phyloP scores from a whole-genome alignment of 2,888 invertebrate genomes.

The Syrphus vitripennis region DNA sequence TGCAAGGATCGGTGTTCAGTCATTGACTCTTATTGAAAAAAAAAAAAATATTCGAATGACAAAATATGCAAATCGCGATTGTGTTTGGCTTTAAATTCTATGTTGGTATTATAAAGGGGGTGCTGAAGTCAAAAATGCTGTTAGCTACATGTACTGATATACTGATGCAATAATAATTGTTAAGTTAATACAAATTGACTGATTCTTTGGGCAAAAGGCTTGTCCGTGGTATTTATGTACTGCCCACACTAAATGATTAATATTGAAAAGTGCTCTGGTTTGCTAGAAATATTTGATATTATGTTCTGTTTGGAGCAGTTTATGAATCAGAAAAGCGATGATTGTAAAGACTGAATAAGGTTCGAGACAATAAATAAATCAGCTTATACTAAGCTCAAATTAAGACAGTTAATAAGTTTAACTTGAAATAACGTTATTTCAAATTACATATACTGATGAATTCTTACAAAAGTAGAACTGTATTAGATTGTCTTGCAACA shows the following conservation, averaged over 20 bases:
- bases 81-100: neutral
- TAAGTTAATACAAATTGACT: slow-evolving; percentile 6
- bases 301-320: neutral
- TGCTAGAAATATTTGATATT: neutral
- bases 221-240: neutral
- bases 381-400: too few species aligned
- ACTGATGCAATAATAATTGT: slow-evolving; percentile 18
- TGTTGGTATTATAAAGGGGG: neutral
- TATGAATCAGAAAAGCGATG: neutral
- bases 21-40: slow-evolving; percentile 58
- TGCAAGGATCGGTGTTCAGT: slow-evolving; percentile 34
- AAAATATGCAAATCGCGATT: slow-evolving; percentile 26
- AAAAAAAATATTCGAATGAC: slow-evolving; percentile 22
- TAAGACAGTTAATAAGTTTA: neutral
- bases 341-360: neutral
- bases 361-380: too few species aligned
- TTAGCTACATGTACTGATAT: neutral
- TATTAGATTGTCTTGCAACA: too few species aligned
- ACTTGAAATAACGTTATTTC: neutral
- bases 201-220: neutral
- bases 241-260: neutral
- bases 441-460: too few species aligned
- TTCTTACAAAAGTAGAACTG: too few species aligned
- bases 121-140: neutral
- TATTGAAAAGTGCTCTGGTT: slow-evolving; percentile 2